These are phyloP conservation scores for Patiria pectinifera DNA, from an alignment of 53 echinoderm and acorn worm species.

Conservation along the genomic window DNA sequence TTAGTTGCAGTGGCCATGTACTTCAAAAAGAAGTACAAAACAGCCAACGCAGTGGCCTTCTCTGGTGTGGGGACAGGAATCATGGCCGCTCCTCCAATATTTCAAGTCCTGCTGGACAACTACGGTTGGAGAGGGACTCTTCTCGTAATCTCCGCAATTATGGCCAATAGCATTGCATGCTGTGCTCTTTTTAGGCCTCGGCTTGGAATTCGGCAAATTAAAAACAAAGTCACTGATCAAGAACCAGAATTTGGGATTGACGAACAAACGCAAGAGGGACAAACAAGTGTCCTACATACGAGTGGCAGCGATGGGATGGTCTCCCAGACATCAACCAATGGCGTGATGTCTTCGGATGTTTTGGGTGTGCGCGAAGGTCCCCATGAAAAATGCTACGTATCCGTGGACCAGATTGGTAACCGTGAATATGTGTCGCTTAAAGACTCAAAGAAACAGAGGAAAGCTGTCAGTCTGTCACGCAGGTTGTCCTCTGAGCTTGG, in stretches of 20 bases:
- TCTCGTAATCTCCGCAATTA: constrained; percentile 9
- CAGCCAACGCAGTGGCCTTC: not conserved
- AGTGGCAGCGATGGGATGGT: not conserved
- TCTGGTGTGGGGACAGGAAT: constrained; percentile 10
- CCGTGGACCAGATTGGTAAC: no score
- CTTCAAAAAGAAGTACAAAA: constrained; percentile 24
- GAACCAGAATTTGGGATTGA: not conserved
- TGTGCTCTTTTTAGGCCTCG: not conserved
- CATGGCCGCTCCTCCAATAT: not conserved
- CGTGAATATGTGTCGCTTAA: no score
- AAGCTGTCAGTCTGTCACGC: no score
- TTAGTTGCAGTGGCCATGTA: constrained; percentile 6
- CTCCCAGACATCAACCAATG: not conserved
- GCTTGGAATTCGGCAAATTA: not conserved
- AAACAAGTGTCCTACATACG: not conserved
- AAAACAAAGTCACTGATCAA: no score
- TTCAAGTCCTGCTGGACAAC: constrained; percentile 12
- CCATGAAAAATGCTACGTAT: not conserved
- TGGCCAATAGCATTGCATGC: constrained; percentile 7
- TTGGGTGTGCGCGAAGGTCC: no score
- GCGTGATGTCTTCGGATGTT: not conserved
- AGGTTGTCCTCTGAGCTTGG: no score
- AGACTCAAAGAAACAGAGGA: no score
- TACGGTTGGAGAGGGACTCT: constrained; percentile 36
- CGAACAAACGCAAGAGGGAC: not conserved